Conservation (phyloP, 2,113 vertebrate species). For the Nothocercus julius region DNA sequence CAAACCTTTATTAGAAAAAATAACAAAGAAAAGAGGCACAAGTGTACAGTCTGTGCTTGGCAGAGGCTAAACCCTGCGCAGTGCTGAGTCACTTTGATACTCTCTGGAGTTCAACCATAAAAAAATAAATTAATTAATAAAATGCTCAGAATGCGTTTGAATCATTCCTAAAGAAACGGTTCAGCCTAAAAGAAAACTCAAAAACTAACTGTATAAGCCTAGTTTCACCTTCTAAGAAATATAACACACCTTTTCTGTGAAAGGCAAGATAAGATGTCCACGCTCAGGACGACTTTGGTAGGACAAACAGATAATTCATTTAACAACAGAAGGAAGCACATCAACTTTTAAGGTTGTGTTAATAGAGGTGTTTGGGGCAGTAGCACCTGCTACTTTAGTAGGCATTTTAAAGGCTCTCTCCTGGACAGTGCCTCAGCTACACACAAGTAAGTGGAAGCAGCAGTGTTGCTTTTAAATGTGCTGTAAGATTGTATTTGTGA, state of each 20-base stretch:
- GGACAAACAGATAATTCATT: not conserved
- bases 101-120: not conserved
- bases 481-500: conserved; percentile 79
- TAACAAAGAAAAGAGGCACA: not conserved
- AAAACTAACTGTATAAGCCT: not conserved
- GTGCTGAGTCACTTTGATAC: not conserved
- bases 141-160: not conserved
- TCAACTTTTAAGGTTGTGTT: not conserved
- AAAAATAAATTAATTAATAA: not conserved
- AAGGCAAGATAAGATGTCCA: not conserved
- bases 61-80: not conserved
- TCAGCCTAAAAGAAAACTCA: not conserved
- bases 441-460: conserved; percentile 62
- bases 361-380: conserved; percentile 31
- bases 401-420: conserved; percentile 40
- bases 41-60: not conserved
- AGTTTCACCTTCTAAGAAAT: not conserved
- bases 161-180: not conserved
- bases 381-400: not conserved
- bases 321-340: not conserved
- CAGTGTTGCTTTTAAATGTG: conserved; percentile 73
- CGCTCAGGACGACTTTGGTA: not conserved
- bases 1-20: not conserved
- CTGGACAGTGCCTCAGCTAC: conserved; percentile 59
- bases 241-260: not conserved